Conservation (phyloP, 2,113 vertebrate species). For the Spheniscus mendiculus region DNA sequence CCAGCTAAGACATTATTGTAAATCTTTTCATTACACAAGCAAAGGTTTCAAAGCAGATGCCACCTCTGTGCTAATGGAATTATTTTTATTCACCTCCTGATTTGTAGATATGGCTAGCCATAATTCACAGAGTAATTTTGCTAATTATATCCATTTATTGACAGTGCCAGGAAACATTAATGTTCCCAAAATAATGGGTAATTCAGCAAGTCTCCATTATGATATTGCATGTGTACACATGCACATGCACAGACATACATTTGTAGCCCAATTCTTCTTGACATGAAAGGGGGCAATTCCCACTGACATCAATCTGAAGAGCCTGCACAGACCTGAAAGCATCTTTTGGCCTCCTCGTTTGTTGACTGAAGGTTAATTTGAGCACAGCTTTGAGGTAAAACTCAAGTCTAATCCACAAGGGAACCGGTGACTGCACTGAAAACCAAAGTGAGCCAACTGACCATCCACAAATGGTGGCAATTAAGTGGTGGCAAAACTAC, state of each 20-base stretch:
- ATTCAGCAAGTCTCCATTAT: not conserved
- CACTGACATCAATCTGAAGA: not conserved
- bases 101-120: not conserved
- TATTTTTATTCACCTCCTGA: not conserved
- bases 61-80: not conserved
- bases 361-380: not conserved
- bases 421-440: not conserved
- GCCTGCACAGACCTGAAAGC: not conserved
- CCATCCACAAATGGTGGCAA: not conserved
- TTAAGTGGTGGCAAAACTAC: not conserved
- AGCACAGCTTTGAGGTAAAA: not conserved
- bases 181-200: not conserved
- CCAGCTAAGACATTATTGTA: not conserved
- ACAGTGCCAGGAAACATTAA: not conserved
- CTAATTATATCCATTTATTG: not conserved
- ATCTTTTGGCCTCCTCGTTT: not conserved
- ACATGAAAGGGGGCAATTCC: not conserved
- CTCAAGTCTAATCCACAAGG: not conserved
- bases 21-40: not conserved
- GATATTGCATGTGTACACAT: not conserved
- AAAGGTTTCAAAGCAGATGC: not conserved
- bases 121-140: constrained; percentile 9
- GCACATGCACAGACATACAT: not conserved
- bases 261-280: not conserved
- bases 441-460: not conserved